A percentile compares a stretch with the other conserved stretches of the same genome.
These are phyloP conservation scores for Rhinoderma darwinii DNA, from an alignment of 2,113 vertebrate species.

Conservation along the genomic window DNA sequence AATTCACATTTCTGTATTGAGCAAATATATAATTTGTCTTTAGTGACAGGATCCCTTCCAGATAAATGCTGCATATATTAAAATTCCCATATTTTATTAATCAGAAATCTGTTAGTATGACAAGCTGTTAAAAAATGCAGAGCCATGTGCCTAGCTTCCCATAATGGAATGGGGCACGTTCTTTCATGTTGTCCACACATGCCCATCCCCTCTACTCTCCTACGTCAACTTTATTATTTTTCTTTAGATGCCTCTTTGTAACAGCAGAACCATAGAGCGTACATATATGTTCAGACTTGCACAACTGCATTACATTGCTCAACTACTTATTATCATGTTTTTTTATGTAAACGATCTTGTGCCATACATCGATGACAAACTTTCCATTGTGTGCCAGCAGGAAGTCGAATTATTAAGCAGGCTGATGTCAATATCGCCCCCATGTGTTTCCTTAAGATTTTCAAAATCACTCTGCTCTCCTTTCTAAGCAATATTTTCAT, in stretches of 20 bases:
- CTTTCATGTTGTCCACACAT: slow-evolving; percentile 15
- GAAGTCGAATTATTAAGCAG: background rate
- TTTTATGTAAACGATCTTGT: slow-evolving; percentile 13
- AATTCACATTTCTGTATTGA: too few species aligned
- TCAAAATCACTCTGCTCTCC: background rate
- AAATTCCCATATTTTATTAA: background rate
- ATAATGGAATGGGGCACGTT: background rate
- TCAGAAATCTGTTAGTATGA: background rate
- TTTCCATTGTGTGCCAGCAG: slow-evolving; percentile 30
- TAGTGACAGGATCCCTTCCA: background rate
- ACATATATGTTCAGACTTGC: slow-evolving; percentile 47
- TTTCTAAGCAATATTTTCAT: background rate
- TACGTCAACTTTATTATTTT: slow-evolving; percentile 33
- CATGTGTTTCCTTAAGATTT: background rate
- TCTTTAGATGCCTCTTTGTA: slow-evolving; percentile 24
- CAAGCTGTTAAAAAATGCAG: background rate
- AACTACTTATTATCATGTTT: slow-evolving; percentile 5
- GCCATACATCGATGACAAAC: slow-evolving; percentile 11
- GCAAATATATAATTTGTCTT: slow-evolving; percentile 2
- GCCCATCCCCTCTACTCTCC: slow-evolving; percentile 13
- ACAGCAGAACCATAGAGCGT: background rate
- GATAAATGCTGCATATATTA: slow-evolving; percentile 13
- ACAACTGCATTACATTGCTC: slow-evolving; percentile 32
- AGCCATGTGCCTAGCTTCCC: background rate
- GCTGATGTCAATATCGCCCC: background rate